A percentile compares a stretch with the other conserved stretches of the same genome.
Conservation (phyloP, 1,140 invertebrate genomes). For the Sitophilus oryzae region DNA sequence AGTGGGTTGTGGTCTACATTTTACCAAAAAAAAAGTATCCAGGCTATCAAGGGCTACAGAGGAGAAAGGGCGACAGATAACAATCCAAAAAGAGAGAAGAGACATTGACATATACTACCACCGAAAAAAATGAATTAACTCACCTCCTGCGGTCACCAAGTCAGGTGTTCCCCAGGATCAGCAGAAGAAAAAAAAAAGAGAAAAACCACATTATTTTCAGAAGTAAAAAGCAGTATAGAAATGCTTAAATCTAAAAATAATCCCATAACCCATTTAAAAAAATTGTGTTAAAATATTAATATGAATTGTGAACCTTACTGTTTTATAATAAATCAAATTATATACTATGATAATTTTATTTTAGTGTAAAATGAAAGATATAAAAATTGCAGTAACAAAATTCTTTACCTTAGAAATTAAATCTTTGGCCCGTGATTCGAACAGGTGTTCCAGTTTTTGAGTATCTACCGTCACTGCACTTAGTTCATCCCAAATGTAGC, state of each 20-base stretch:
- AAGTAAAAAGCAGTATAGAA: slow-evolving; percentile 11
- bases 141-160: slow-evolving; percentile 40
- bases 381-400: too few relatives aligned
- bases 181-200: slow-evolving; percentile 23
- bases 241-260: slow-evolving; percentile 12
- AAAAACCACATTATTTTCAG: slow-evolving; percentile 30
- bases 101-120: slow-evolving; percentile 17
- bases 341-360: too few relatives aligned
- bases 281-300: too few relatives aligned
- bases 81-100: background rate
- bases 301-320: background rate
- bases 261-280: too few relatives aligned
- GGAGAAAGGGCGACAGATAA: background rate
- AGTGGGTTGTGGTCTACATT: too few relatives aligned
- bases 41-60: slow-evolving; percentile 5
- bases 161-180: slow-evolving; percentile 33
- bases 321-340: slow-evolving; percentile 3
- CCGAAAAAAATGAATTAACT: slow-evolving; percentile 34
- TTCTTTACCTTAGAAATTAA: slow-evolving; percentile 80
- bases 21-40: background rate
- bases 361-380: too few relatives aligned
- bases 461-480: slow-evolving; percentile 80
- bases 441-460: slow-evolving; percentile 91
- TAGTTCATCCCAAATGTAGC: slow-evolving; percentile 94
- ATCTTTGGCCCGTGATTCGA: slow-evolving; percentile 95